A percentile compares a stretch with the other conserved stretches of the same genome.
Evolutionary conservation across 1,140 invertebrate genomes (phyloP).

Genomic region (Pogonomyrmex californicus): DNA sequence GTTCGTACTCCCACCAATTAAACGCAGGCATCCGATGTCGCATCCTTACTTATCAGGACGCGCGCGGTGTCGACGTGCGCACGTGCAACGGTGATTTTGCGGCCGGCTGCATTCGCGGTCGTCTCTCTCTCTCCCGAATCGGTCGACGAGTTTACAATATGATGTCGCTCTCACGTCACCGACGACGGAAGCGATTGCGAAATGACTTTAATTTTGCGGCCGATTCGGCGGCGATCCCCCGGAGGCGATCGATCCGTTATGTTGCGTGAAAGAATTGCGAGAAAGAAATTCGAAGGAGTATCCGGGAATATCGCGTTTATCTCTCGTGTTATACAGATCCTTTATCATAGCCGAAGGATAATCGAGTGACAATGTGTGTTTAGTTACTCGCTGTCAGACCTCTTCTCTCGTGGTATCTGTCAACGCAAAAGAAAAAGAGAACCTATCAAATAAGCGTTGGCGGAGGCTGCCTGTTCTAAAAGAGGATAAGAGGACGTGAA

Average conservation of each 20-base stretch:
- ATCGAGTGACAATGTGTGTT: conserved; percentile 20
- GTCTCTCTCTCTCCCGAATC: conserved; percentile 3
- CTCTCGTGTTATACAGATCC: background rate
- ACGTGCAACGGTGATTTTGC: background rate
- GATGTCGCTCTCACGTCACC: conserved; percentile 13
- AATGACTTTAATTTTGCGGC: conserved; percentile 58
- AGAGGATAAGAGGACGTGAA: conserved; percentile 39
- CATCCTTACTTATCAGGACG: background rate
- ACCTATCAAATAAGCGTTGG: conserved; percentile 11
- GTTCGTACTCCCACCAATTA: conserved; percentile 14
- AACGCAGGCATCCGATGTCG: conserved; percentile 16
- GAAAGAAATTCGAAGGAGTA: conserved; percentile 6
- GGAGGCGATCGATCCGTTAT: conserved; percentile 52
- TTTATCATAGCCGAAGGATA: conserved; percentile 11
- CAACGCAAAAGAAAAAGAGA: conserved; percentile 11
- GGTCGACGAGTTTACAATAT: conserved; percentile 5
- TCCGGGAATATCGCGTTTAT: background rate
- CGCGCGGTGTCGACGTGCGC: background rate
- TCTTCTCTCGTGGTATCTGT: background rate
- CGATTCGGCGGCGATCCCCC: conserved; percentile 41
- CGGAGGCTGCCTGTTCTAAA: conserved; percentile 26
- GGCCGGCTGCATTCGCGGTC: conserved; percentile 24
- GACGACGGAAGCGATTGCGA: conserved; percentile 17
- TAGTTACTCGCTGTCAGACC: conserved; percentile 24
- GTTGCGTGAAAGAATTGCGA: conserved; percentile 28